Percentiles rank a stretch among this genome's conserved stretches.
Evolutionary conservation across 2,888 invertebrate species (phyloP).

Genomic region (Cantharis nigra): DNA sequence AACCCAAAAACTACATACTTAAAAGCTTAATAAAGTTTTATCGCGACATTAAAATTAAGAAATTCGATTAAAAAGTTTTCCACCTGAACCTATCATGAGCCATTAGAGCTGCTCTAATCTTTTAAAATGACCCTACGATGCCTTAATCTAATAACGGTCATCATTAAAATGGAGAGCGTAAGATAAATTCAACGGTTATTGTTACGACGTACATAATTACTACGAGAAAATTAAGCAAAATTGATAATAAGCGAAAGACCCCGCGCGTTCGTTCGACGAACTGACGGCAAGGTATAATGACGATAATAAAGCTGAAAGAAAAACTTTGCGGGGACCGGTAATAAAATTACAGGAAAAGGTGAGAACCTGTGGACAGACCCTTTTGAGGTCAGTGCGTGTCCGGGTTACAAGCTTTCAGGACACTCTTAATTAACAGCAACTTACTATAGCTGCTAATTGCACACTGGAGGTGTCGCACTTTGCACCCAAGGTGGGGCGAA

Average conservation of each 20-base stretch:
- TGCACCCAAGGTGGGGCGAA: conserved; percentile 35
- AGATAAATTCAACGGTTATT: conserved; percentile 49
- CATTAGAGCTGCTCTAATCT: conserved; percentile 35
- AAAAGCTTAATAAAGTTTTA: conserved; percentile 34
- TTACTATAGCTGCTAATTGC: conserved; percentile 46
- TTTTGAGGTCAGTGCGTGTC: conserved; percentile 39
- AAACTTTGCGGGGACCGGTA: conserved; percentile 27
- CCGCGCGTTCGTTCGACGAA: conserved; percentile 31
- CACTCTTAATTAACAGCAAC: conserved; percentile 46
- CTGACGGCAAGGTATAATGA: conserved; percentile 31
- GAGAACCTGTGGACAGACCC: conserved; percentile 39
- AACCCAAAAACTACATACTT: conserved; percentile 23
- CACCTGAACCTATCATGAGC: conserved; percentile 36
- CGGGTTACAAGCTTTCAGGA: conserved; percentile 32
- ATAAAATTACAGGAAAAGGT: conserved; percentile 34
- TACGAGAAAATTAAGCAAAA: conserved; percentile 39
- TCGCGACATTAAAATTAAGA: conserved; percentile 34
- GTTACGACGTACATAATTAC: conserved; percentile 44
- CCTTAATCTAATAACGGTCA: conserved; percentile 39
- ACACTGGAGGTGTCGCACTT: conserved; percentile 37
- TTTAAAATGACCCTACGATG: conserved; percentile 36
- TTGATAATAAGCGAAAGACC: conserved; percentile 38
- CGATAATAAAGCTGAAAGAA: conserved; percentile 33
- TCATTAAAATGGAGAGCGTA: conserved; percentile 40
- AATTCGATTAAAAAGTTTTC: conserved; percentile 36